Conservation (phyloP, 2,113 vertebrate species). For the Uria aalge region DNA sequence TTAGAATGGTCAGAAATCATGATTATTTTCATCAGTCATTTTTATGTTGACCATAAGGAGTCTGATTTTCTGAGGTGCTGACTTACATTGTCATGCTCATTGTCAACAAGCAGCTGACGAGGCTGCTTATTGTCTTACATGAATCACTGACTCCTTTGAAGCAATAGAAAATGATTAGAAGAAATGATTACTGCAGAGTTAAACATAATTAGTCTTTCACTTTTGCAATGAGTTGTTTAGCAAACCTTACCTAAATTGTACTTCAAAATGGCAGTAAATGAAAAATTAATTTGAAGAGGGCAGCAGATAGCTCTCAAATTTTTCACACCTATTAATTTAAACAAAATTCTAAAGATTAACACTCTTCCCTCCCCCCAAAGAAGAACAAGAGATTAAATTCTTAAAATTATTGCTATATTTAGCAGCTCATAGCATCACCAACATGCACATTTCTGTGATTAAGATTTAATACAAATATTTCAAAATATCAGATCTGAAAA, state of each 20-base stretch:
- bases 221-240: background rate
- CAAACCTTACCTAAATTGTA: background rate
- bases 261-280: background rate
- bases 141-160: background rate
- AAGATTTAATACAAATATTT: constrained; percentile 59
- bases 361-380: background rate
- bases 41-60: background rate
- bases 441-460: constrained; percentile 34
- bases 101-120: background rate
- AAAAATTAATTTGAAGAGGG: background rate
- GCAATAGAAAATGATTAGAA: background rate
- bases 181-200: background rate
- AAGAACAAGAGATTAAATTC: constrained; percentile 31
- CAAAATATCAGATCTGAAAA: constrained; percentile 65
- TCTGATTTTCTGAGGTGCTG: background rate
- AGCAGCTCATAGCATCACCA: constrained; percentile 43
- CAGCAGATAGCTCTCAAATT: background rate
- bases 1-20: background rate
- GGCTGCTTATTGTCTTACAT: background rate
- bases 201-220: background rate
- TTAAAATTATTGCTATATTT: constrained; percentile 72
- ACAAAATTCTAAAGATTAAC: background rate
- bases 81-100: background rate
- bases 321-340: background rate
- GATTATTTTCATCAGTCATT: background rate